A percentile compares a stretch with the other conserved stretches of the same genome.
Conservation (phyloP, 37 sponge, comb jelly and placozoan species). For the Petrosia ficiformis region DNA sequence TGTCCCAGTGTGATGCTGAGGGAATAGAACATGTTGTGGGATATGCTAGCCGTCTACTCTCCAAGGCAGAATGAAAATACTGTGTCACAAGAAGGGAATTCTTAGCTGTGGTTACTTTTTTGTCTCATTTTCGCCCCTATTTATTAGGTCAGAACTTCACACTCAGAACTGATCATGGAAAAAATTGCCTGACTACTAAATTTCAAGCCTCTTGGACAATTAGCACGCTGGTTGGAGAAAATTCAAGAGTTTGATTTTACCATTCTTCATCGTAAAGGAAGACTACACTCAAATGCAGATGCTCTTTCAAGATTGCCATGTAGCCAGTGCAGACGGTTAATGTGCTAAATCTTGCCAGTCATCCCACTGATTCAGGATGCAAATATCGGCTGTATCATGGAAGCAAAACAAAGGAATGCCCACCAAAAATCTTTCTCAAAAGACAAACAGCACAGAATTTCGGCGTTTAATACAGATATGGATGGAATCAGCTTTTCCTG, state of each 20-base stretch:
- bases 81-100: conserved; percentile 4
- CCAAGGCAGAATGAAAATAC: conserved; percentile 9
- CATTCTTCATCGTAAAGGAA: neutral
- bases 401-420: no score
- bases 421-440: no score
- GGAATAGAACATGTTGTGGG: neutral
- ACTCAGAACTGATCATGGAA: neutral
- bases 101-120: neutral
- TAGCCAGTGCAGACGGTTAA: neutral
- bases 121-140: neutral
- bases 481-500: no score
- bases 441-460: neutral
- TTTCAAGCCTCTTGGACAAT: neutral
- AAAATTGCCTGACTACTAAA: no score
- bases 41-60: neutral
- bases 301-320: neutral
- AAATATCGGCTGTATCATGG: no score
- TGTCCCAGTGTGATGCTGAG: neutral
- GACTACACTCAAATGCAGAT: neutral
- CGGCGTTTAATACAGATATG: neutral
- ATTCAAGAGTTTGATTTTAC: neutral
- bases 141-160: neutral
- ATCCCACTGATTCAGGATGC: no score
- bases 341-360: no score
- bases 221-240: neutral